Base-by-base conservation (phyloP, 30 jellyfish, hydroid and myxozoan genomes). In the Haliclystus octoradiatus region DNA sequence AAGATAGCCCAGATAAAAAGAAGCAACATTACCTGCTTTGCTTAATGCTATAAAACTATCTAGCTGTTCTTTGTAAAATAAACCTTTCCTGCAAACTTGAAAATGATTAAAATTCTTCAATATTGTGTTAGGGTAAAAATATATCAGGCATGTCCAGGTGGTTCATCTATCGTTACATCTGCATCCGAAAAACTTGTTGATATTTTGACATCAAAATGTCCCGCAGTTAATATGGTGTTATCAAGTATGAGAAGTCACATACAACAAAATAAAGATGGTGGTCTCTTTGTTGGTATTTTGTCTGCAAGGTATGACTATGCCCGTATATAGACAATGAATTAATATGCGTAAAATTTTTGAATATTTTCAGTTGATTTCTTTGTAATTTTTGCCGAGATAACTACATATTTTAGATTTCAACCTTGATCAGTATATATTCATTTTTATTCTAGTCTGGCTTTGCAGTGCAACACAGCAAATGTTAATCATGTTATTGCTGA, bases 161-260 rank as follows among this genome's bases (percentile, higher is more conserved):
- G 91, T n/a, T 77, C 22, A 49, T 78, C 91, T 0, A 68, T 69
- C 75, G 49, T 31, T 31, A 52, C 91, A 53, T 29, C 91, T 35
- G 46, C 73, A 7, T 57, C 91, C 28, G 26, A 72, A 61, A 77
- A 34, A 34, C 19, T 77, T 23, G 68, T 77, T 63, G 68, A 69
- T 60, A 49, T 60, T 67, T 33, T 52, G n/a, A 9, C 62, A 1
- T 30, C 68, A 3, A 31, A 61, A 53, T 64, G 40, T 13, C 82
- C 91, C 19, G 52, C 61, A 25, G 26, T 74, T 12, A 72, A 69
- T 30, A 60, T 68, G 27, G 52, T 77, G 35, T 26, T 69, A 69
- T 35, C 91, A 5, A 81, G 81, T 3, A 34, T 77, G 49, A 35
- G 65, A 25, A 34, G 80, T 29, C 91, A 77, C 63, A 33, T 31